Conservation (phyloP, 1,140 invertebrate genomes). For the Calliopsis andreniformis region DNA sequence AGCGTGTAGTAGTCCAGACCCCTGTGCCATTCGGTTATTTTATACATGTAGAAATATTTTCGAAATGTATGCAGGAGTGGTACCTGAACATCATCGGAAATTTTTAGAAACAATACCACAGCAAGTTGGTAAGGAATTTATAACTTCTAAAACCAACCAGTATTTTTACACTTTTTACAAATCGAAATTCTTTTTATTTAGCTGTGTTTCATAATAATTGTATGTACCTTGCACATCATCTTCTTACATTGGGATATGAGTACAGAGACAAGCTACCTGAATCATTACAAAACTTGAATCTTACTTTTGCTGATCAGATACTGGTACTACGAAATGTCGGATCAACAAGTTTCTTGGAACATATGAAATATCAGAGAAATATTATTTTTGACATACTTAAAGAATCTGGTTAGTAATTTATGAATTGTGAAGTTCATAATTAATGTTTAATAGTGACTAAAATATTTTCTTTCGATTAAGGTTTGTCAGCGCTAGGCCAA, state of each 20-base stretch:
- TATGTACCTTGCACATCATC: constrained; percentile 91
- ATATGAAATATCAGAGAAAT: constrained; percentile 88
- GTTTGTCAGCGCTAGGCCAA: constrained; percentile 82
- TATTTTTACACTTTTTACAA: neutral
- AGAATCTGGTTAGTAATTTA: constrained; percentile 83
- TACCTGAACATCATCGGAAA: constrained; percentile 90
- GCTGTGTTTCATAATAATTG: constrained; percentile 97
- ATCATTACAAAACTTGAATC: constrained; percentile 75
- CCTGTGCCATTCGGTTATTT: constrained; percentile 86
- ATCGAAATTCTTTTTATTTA: constrained; percentile 71
- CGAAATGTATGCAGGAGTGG: constrained; percentile 89
- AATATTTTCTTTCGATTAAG: constrained; percentile 76
- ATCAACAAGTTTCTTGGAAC: constrained; percentile 85
- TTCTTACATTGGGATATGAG: constrained; percentile 85
- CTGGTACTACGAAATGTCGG: constrained; percentile 85
- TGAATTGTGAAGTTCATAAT: neutral
- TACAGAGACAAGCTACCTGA: constrained; percentile 80
- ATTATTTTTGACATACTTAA: constrained; percentile 88
- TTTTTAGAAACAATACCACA: constrained; percentile 91
- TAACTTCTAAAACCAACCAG: neutral
- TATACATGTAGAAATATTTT: constrained; percentile 88
- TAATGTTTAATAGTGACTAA: neutral
- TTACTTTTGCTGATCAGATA: constrained; percentile 84
- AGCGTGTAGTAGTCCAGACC: constrained; percentile 83
- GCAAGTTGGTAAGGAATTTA: constrained; percentile 87